Percentiles rank a stretch among this genome's conserved stretches.
Evolutionary conservation across 2,113 vertebrate species (phyloP).

Genomic region (Eretmochelys imbricata): DNA sequence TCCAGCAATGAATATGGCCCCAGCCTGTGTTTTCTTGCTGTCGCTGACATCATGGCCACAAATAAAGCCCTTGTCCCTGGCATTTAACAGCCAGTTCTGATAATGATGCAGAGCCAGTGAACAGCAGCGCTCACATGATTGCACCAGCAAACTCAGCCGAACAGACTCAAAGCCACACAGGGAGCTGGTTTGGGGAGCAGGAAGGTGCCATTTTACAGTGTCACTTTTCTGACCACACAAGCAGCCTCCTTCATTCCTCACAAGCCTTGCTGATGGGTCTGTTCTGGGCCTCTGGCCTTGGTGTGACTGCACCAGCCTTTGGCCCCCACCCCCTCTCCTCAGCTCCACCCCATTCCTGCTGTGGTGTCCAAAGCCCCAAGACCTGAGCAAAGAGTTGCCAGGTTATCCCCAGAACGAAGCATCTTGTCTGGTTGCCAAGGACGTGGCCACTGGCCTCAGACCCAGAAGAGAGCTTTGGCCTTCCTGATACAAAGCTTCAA

Average conservation of each 20-base stretch:
- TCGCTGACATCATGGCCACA: neutral
- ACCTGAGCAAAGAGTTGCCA: slow-evolving; percentile 3
- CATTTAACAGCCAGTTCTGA: neutral
- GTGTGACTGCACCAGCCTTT: neutral
- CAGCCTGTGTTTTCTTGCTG: neutral
- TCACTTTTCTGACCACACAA: neutral
- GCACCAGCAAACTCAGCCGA: neutral
- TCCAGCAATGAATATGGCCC: neutral
- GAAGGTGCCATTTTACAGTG: neutral
- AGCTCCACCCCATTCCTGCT: neutral
- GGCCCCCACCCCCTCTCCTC: neutral
- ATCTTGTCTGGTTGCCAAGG: slow-evolving; percentile 60
- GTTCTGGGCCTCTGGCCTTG: neutral
- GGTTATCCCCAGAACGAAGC: slow-evolving; percentile 26
- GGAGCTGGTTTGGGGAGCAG: neutral
- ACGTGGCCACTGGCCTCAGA: slow-evolving; percentile 46
- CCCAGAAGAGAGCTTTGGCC: neutral
- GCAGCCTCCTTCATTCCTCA: neutral
- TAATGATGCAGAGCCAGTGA: neutral
- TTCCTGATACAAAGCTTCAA: slow-evolving; percentile 21
- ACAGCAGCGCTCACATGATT: neutral
- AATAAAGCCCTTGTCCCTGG: neutral
- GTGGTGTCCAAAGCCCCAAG: neutral
- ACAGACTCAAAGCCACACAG: neutral
- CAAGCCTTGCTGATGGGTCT: neutral